Base-by-base conservation (phyloP, 1,140 invertebrate species). In the Drosophila obscura region DNA sequence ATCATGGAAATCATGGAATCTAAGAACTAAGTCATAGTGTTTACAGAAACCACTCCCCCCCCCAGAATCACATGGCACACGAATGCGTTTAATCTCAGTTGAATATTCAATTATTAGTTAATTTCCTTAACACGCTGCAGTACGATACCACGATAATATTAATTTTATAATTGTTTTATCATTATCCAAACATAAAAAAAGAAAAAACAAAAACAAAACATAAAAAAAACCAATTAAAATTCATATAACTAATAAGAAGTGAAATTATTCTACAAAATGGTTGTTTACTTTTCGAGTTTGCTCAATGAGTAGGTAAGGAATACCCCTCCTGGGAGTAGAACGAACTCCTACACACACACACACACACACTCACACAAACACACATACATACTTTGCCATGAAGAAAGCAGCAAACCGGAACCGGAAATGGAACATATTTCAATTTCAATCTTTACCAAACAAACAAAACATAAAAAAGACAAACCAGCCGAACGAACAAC, bases 11-110 rank as follows among this genome's bases (percentile, higher is more conserved):
- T 67, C 67, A 41, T 52, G 53, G 8, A 59, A 71, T 59, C 51
- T 84, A 88, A 83, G 57, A 88, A 80, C 83, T 87, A 87, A 87
- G 83, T 87, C 83, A 87, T 87, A 87, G 79, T 31, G 63, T 82
- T 82, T 88, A 87, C 72, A 82, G 26, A 52, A 19, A 8, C 22
- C 26, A 4, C 43, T 19, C 3, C 43, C 55, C 8, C 2, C 16
- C 5, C 48, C 16, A 53, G 3, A 48, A 45, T 57, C 56, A 64
- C 22, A 62, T 28, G 24, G 45, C 52, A 53, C 46, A 65, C 55
- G 63, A 49, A 59, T 51, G 59, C 73, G 68, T 69, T 72, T 19
- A 22, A 72, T 45, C 56, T 55, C 49, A 74, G 51, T 67, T 75
- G 52, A 39, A 62, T 62, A 68, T 75, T 66, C 52, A 71, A 55